Percentiles rank a stretch among this genome's conserved stretches.
Evolutionary conservation across 1,140 invertebrate genomes (phyloP).

Genomic region (Aphaenogaster floridana): DNA sequence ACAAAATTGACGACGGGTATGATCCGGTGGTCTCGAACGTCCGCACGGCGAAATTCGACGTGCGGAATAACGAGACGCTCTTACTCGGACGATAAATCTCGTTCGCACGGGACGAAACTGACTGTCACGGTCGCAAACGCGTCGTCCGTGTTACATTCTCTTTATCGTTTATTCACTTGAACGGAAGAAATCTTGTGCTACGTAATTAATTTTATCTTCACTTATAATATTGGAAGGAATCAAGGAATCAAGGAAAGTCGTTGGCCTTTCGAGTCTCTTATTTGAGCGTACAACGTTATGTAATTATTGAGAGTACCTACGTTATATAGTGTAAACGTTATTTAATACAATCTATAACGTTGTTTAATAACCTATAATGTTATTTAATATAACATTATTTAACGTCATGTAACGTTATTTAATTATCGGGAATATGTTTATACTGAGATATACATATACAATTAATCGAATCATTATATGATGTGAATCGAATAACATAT

Average conservation of each 20-base stretch:
- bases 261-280: not conserved
- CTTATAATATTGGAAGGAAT: not conserved
- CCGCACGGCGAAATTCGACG: constrained; percentile 79
- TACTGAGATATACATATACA: not conserved
- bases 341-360: not conserved
- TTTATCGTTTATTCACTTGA: not conserved
- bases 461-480: not conserved
- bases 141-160: constrained; percentile 1
- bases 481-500: not conserved
- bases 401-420: not conserved
- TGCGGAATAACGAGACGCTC: constrained; percentile 81
- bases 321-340: not conserved
- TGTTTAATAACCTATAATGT: not conserved
- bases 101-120: constrained; percentile 29
- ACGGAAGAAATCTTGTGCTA: not conserved
- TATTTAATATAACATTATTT: not conserved
- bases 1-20: constrained; percentile 52
- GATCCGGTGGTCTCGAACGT: constrained; percentile 32
- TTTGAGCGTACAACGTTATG: not conserved
- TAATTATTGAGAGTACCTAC: not conserved
- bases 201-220: constrained; percentile 24
- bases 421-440: not conserved
- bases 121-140: constrained; percentile 25
- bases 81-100: constrained; percentile 82
- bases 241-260: not conserved